Evolutionary conservation across 1,140 invertebrate species (phyloP), one percentile per base, ranked within the genome.

Genomic region (Glomeris maerens): DNA sequence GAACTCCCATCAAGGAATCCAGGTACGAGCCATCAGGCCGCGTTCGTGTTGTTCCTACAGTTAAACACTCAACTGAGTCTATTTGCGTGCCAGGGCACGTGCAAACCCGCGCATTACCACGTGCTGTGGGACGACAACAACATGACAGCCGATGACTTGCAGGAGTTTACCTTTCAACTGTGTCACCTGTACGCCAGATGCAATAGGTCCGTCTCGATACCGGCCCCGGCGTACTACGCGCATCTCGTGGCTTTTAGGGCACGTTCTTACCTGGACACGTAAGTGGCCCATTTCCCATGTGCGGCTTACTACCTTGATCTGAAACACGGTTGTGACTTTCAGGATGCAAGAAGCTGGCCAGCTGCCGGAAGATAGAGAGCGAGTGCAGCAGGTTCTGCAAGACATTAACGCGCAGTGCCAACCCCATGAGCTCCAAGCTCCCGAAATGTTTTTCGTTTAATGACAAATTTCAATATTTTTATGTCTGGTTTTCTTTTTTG

Each of bases 201-300:
- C 63, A 83, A 79, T 46, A 74, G 87, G 47, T 76, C 84, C 2
- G 88, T 95, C 0, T 90, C 84, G 13, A 92, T 93, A 71, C 90
- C 90, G 1, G 83, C 91, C 1, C 89, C 90, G 1, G 91, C 87
- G 0, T 94, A 94, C 66, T 92, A 94, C 67, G 88, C 90, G 23
- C 89, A 95, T 72, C 74, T 92, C 48, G 88, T 82, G n/a, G 88
- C 87, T 14, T 80, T 80, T 49, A 72, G 90, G 41, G 86, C 69
- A n/a, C 59, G 71, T 21, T 42, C 20, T 21, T 42, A 42, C 17
- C 20, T 42, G 5, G 40, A 42, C 4, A 42, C 17, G 40, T 42
- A 42, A 42, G n/a, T n/a, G n/a, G n/a, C n/a, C n/a, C n/a, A n/a
- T n/a, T n/a, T n/a, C n/a, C n/a, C n/a, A n/a, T n/a, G n/a, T n/a